These are phyloP conservation scores for Lineus longissimus DNA, from an alignment of 1,140 invertebrate species.

Conservation along the genomic window DNA sequence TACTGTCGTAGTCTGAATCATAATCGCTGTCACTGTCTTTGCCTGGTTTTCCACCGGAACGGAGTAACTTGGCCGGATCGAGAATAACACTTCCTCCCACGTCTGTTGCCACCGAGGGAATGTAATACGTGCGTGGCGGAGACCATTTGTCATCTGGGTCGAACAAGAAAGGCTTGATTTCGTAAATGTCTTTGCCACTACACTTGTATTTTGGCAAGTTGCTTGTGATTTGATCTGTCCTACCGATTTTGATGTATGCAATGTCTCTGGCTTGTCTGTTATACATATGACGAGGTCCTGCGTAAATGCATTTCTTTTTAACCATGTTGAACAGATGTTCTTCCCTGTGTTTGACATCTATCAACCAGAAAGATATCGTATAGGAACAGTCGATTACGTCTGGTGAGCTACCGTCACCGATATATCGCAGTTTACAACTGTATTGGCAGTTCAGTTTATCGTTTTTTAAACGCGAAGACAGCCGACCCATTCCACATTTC, in stretches of 20 bases:
- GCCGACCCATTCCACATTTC: conserved; percentile 2
- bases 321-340: conserved; percentile 2
- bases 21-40: not conserved
- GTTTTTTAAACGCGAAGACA: not conserved
- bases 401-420: not conserved
- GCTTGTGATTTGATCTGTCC: not conserved
- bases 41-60: not conserved
- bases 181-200: conserved; percentile 7
- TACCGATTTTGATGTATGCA: not conserved
- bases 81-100: conserved; percentile 5
- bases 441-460: conserved; percentile 1
- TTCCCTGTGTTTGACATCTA: conserved; percentile 5
- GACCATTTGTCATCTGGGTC: conserved; percentile 5
- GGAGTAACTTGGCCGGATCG: conserved; percentile 5
- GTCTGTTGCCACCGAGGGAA: not conserved
- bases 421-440: conserved; percentile 1
- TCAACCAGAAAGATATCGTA: not conserved
- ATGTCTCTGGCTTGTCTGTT: conserved; percentile 4
- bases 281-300: not conserved
- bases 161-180: conserved; percentile 1
- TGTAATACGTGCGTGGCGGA: conserved; percentile 1
- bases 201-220: conserved; percentile 5
- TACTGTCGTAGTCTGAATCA: not conserved
- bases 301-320: conserved; percentile 5
- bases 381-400: conserved; percentile 5